Evolutionary conservation across 1,140 invertebrate species (phyloP).

Genomic region (Homarus americanus): DNA sequence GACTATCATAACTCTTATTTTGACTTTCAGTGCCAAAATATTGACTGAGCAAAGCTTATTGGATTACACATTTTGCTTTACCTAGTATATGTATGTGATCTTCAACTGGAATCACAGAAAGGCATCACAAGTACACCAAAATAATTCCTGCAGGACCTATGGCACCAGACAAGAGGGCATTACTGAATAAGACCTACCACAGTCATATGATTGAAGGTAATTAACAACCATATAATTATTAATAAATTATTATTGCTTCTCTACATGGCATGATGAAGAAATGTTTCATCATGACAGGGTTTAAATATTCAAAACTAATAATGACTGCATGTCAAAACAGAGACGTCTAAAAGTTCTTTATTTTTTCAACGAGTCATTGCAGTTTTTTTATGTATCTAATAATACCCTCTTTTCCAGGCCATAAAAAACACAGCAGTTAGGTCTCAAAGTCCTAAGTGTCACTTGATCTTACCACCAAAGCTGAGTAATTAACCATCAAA

Average conservation of each 20-base stretch:
- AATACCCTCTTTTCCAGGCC: neutral
- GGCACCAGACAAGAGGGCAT: neutral
- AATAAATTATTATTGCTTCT: no score
- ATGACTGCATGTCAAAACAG: neutral
- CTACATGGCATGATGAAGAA: no score
- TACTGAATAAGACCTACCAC: no score
- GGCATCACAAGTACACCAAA: neutral
- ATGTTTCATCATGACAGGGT: neutral
- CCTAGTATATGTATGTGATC: neutral
- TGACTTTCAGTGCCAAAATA: neutral
- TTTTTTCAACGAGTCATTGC: neutral
- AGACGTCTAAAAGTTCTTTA: neutral
- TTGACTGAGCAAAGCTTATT: neutral
- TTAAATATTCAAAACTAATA: neutral
- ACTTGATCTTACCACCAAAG: neutral
- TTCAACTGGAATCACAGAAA: neutral
- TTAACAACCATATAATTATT: no score
- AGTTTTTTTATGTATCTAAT: neutral
- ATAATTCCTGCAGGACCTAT: neutral
- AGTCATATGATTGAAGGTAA: no score
- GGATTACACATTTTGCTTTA: neutral
- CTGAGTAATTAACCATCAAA: neutral
- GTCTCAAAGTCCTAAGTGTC: neutral
- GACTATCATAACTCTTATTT: neutral
- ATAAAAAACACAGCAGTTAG: neutral